Conservation (phyloP, 1,140 invertebrate genomes). For the Rhagoletis zephyria region DNA sequence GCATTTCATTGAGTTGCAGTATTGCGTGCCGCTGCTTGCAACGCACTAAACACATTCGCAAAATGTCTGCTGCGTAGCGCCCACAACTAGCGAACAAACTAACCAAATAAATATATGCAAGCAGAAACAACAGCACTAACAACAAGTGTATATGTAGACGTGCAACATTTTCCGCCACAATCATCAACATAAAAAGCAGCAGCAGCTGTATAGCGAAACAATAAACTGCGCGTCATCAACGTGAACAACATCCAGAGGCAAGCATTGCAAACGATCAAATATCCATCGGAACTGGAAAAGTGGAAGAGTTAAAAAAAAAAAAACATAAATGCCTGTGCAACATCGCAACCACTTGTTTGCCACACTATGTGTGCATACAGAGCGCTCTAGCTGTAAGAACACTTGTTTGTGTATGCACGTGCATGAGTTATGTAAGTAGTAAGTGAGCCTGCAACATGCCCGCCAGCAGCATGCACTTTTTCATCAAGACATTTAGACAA, state of each 20-base stretch:
- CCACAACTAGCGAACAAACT: neutral
- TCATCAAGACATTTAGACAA: constrained; percentile 52
- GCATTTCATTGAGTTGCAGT: constrained; percentile 27
- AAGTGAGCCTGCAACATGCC: constrained; percentile 25
- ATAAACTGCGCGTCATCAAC: constrained; percentile 38
- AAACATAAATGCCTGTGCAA: neutral
- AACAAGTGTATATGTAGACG: too few relatives aligned
- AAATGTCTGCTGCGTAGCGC: neutral
- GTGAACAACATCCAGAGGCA: constrained; percentile 5
- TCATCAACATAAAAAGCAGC: constrained; percentile 7
- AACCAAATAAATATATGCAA: too few relatives aligned
- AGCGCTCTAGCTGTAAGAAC: neutral
- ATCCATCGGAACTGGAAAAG: neutral
- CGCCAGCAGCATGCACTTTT: constrained; percentile 41
- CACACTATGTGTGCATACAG: neutral
- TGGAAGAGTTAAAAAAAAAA: neutral
- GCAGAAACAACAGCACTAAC: too few relatives aligned
- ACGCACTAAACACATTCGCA: neutral
- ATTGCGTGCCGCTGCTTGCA: neutral
- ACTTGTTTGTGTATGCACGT: neutral
- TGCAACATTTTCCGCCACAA: neutral
- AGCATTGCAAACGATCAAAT: neutral
- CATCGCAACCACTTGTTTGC: neutral
- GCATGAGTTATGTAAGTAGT: constrained; percentile 9
- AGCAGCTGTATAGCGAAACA: constrained; percentile 44